Evolutionary conservation across 2,888 invertebrate species (phyloP), one percentile per base, ranked within the genome.

Genomic region (Pharmacophagus antenor): DNA sequence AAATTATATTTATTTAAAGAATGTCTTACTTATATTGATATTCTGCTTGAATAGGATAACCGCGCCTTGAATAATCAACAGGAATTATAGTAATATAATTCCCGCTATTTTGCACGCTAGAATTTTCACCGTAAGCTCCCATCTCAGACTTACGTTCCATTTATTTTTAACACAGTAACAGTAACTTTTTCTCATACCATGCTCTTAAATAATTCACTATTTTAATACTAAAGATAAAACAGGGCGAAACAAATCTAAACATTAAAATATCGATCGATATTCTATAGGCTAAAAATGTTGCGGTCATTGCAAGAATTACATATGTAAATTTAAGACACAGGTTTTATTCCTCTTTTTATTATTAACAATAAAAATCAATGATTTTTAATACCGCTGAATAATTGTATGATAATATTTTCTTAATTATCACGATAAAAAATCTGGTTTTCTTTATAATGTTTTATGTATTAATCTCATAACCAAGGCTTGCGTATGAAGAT

Each of bases 41-140:
- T 75, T 92, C 91, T 1, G 92, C 90, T 74, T 92, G 92, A 70
- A 91, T 88, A 44, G 91, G 89, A 76, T 91, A 92, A 64, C 91
- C 91, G 66, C 92, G 82, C 58, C 92, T 79, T 20, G 92, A 88
- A 77, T 92, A 93, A 66, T 92, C 92, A 41, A 92, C 92, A 1
- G 92, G 92, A 63, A 93, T 92, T 41, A 93, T 92, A 20, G 92
- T 93, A 44, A 92, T 92, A 70, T 92, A 92, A 76, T 90, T 92
- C 62, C 91, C 88, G 72, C 83, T 88, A 64, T 88, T 89, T 70
- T 89, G 89, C 27, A 87, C 88, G 67, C 85, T 90, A 1, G 87
- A 81, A 73, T 80, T 89, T 69, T 90, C 90, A 58, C 88, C 88
- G 67, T 89, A 90, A 49, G 84, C 86, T 59, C 88, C 88, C 88